These are phyloP conservation scores for Acronicta alni DNA, from an alignment of 2,888 invertebrate species.

Conservation along the genomic window DNA sequence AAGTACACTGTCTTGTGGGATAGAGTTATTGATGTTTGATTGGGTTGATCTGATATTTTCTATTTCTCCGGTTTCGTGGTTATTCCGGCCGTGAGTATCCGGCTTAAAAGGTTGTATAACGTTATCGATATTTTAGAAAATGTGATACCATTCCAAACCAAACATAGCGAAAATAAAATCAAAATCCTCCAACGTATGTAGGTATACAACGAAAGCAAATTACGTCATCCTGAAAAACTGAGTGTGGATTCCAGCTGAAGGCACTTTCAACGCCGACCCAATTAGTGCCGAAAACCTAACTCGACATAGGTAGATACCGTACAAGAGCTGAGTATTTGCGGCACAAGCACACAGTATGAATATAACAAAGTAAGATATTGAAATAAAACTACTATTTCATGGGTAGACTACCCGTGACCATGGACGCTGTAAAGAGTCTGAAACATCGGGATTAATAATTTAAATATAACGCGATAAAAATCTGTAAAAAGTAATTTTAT, in stretches of 20 bases:
- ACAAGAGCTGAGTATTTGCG: constrained; percentile 6
- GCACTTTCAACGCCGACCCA: constrained; percentile 33
- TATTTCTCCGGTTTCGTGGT: no score
- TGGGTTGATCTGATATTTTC: no score
- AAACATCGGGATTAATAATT: no score
- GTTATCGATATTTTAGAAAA: neutral
- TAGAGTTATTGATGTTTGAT: no score
- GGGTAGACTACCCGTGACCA: no score
- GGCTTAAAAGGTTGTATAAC: no score
- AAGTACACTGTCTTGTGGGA: no score
- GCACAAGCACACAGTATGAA: neutral
- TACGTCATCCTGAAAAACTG: constrained; percentile 21
- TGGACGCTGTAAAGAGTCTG: no score
- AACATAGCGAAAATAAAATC: constrained; percentile 9
- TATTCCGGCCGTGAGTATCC: no score
- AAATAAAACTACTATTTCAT: no score
- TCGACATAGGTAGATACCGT: constrained; percentile 2
- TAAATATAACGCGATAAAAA: no score
- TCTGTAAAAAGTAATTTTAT: no score
- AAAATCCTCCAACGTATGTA: constrained; percentile 7
- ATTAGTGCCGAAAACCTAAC: constrained; percentile 40
- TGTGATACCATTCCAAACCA: neutral
- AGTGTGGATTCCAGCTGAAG: constrained; percentile 17
- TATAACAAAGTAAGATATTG: neutral
- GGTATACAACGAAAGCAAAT: constrained; percentile 18